Conservation (phyloP, 2,888 invertebrate species). For the Zele albiditarsus region DNA sequence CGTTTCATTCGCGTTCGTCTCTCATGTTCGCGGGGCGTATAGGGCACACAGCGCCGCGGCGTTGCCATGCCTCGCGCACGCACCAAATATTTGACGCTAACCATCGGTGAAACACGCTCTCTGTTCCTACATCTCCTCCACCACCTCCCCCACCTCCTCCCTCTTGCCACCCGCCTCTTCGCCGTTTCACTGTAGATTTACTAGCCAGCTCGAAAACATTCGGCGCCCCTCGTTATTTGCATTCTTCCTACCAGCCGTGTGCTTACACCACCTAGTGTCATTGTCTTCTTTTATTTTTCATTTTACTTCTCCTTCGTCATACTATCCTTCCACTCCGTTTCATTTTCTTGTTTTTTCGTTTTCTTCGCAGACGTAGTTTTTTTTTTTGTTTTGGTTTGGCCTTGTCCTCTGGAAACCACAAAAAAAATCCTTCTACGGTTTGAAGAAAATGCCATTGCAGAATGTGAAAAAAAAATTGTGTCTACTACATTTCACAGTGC, state of each 20-base stretch:
- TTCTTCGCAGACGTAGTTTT: background rate
- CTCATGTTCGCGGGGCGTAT: constrained; percentile 34
- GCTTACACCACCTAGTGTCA: constrained; percentile 23
- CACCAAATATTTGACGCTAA: constrained; percentile 72
- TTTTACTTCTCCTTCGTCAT: constrained; percentile 6
- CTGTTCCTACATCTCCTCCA: constrained; percentile 25
- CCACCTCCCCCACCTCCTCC: constrained; percentile 26
- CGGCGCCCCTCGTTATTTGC: constrained; percentile 59
- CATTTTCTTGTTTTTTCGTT: too few relatives aligned
- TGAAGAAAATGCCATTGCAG: too few relatives aligned
- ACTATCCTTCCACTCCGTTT: background rate
- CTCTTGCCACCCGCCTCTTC: constrained; percentile 31
- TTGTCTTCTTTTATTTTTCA: constrained; percentile 17
- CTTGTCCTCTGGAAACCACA: too few relatives aligned
- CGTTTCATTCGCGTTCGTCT: constrained; percentile 18
- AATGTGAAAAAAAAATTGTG: too few relatives aligned
- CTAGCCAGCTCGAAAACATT: constrained; percentile 71
- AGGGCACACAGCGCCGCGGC: constrained; percentile 54
- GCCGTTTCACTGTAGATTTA: constrained; percentile 57
- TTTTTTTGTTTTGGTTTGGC: too few relatives aligned
- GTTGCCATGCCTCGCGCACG: constrained; percentile 70
- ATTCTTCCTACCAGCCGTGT: constrained; percentile 17
- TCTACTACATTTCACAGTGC: too few relatives aligned
- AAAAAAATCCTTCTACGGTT: too few relatives aligned
- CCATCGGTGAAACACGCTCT: constrained; percentile 69